Evolutionary conservation across 2,888 invertebrate species (phyloP), one percentile per base, ranked within the genome.

Genomic region (Ischnura elegans): DNA sequence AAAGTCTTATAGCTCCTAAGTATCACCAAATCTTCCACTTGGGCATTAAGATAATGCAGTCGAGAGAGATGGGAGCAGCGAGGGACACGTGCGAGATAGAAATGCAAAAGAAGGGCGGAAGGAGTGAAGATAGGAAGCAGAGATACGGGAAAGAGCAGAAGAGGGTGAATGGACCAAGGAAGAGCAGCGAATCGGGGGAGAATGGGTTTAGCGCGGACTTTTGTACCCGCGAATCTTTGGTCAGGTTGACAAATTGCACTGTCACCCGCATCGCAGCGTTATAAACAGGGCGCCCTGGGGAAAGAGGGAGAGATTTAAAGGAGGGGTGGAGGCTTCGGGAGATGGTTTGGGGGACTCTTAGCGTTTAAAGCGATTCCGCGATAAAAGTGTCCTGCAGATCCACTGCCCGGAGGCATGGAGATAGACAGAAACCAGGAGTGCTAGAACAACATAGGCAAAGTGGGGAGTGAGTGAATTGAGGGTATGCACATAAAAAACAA

Each of bases 171-270:
- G 13, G 6, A 6, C 29, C 8, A 13, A 76, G 76, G 2, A 16
- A 76, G 29, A 36, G 66, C n/a, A 66, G 66, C n/a, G 76, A 76
- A 76, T 36, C 29, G 76, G 51, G 13, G 8, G 29, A 8, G n/a
- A n/a, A n/a, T 13, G 36, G 76, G 76, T 13, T 76, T 76, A 13
- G 36, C 76, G 76, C 76, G 76, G 76, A 76, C 4, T 76, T 29
- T 76, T 76, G 76, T 76, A 10, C 76, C 13, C 76, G 76, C 76
- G 76, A 76, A 76, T 76, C 76, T 76, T 76, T 36, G 76, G 76
- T 76, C 76, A 76, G 25, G 76, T 76, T 76, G 76, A 76, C 36
- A 76, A 76, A 76, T 76, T 76, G 76, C 76, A 76, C 76, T 76
- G 76, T 76, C 76, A 76, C 76, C 76, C 76, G 76, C 76, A 76